Base-by-base conservation (phyloP, 2,113 vertebrate genomes). In the Gymnorhina tibicen region DNA sequence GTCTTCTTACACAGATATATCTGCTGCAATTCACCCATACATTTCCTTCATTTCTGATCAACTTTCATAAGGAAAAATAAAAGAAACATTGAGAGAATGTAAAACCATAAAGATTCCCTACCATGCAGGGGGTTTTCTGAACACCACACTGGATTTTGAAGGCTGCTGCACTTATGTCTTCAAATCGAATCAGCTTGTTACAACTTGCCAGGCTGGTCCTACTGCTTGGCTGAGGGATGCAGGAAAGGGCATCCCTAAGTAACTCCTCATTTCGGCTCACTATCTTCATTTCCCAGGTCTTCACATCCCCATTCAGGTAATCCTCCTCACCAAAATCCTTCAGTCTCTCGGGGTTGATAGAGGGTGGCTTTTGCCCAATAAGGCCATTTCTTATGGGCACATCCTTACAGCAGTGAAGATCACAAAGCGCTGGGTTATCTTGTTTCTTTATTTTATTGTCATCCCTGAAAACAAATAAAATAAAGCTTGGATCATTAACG, bases 241-340 rank as follows among this genome's bases (percentile, higher is more conserved):
- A 92, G 91, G 98, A 98, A 9, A 97, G 97, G 16, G 97, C 97
- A 15, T 97, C 97, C 89, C 95, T 97, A 42, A 98, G 93, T 68
- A 91, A 88, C 73, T 98, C 80, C 89, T 98, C 98, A 3, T 98
- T 96, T 32, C 37, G 84, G 50, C 76, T 97, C 21, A 91, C 64
- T 52, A 98, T 97, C 85, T 97, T 98, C 94, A 97, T 97, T 89
- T 98, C 97, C 73, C 97, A 96, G n/a, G 97, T 97, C 95, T 92
- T 99, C 78, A 98, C 97, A 4, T 98, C 98, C 21, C 98, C 98
- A 0, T 99, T 98, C 59, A 99, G 76, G 58, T 98, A 98, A 56
- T 99, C 98, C 83, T 99, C 99, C 83, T 99, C 99, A 11, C 98
- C 99, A 94, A 99, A 99, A 96, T 98, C 99, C 95, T 98, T 98